Base-by-base conservation (phyloP, 2,888 invertebrate genomes). In the Euplexia lucipara region DNA sequence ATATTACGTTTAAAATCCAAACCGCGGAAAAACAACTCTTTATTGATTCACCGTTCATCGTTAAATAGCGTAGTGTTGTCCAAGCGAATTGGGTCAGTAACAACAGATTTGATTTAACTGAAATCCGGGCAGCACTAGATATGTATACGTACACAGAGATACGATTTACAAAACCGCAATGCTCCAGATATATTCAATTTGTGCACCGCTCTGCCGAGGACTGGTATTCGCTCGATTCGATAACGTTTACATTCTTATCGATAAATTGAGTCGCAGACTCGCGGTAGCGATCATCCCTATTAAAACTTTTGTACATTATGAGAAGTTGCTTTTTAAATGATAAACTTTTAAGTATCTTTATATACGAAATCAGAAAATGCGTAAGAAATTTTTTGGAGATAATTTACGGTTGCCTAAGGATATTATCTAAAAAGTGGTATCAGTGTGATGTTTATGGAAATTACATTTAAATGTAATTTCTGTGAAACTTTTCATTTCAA, bases 171-270 rank as follows among this genome's bases (percentile, higher is more conserved):
- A 78, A 83, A 80, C 82, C 79, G 61, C 78, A 77, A 22, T 61
- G 72, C 51, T 66, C 82, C 53, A 81, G 78, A 81, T 82, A 62
- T 67, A 77, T 79, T 79, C 66, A 69, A 76, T 79, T 75, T 62
- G 67, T 63, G 45, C 47, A 52, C 42, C 58, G 64, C 52, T 78
- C 60, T 73, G 49, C 59, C 61, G 77, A 59, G 52, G 72, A 75
- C 69, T 72, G 63, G 61, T 74, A 32, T 69, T 53, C 60, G 64
- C 58, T 47, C 74, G 68, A 72, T 72, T 63, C 58, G 65, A 81
- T 81, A 80, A 67, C 54, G 70, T 71, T 70, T 58, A 69, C 60
- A 71, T 70, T 76, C 75, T 75, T 78, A 79, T 67, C 70, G 75
- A 70, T 65, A 79, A 62, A 71, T 48, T 45, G 58, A 37, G 10